A percentile compares a stretch with the other conserved stretches of the same genome.
These are phyloP conservation scores for Lacerta bilineata DNA, from an alignment of 2,797 vertebrate species.

Conservation along the genomic window DNA sequence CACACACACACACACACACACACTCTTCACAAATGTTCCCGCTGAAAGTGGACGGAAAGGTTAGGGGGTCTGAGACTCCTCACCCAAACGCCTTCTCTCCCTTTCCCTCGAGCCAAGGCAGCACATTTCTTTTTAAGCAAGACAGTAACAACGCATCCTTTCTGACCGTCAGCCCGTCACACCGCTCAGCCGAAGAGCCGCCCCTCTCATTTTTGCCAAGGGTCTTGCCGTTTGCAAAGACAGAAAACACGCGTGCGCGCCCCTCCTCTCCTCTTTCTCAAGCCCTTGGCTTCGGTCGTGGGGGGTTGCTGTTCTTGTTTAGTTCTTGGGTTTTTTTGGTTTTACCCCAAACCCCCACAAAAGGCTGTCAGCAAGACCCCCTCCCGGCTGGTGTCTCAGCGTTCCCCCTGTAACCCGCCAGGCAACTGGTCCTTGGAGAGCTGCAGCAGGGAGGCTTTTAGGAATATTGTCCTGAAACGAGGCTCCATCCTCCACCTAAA, in stretches of 20 bases:
- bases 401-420: not conserved
- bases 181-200: not conserved
- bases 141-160: not conserved
- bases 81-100: not conserved
- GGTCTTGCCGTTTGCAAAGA: not conserved
- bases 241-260: not conserved
- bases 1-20: not conserved
- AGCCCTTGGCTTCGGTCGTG: not conserved
- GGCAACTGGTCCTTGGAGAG: not conserved
- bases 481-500: not conserved
- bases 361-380: not conserved
- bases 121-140: no score
- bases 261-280: not conserved
- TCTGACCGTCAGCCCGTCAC: not conserved
- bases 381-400: no score
- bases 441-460: no score
- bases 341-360: no score
- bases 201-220: no score
- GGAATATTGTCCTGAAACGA: not conserved
- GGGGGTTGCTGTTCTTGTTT: no score
- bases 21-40: not conserved
- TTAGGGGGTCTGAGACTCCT: not conserved
- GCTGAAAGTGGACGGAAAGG: not conserved
- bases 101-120: not conserved
- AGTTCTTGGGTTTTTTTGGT: no score